Evolutionary conservation across 2,797 vertebrate genomes (phyloP), one percentile per base, ranked within the genome.

Genomic region (Semotilus atromaculatus): DNA sequence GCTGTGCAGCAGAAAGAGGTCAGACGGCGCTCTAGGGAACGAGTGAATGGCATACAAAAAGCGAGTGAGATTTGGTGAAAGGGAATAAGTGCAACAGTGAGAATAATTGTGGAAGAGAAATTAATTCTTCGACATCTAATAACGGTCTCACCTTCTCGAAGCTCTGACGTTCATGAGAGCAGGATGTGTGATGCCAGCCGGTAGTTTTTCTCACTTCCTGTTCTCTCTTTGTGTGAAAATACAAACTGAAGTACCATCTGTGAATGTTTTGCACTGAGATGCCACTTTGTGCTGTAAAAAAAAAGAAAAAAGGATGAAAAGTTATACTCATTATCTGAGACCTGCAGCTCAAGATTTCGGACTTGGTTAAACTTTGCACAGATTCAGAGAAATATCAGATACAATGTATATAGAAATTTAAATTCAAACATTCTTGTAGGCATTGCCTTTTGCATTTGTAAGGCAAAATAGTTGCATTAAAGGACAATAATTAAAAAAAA

Each of bases 121-220:
- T 84, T 0, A 34, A 71, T 36, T 23, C 7, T 71, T 78, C 45
- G 74, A 77, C 72, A 23, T 31, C 16, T 83, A 68, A 67, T 51
- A 68, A 60, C 43, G 31, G 38, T 62, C n/a, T 75, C 43, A 62
- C 73, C 14, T 71, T 64, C 36, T 81, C 13, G 18, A 66, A 76
- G 58, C 36, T 53, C 66, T 82, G 1, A 14, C 16, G 8, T 71
- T 71, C 55, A 9, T n/a, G 48, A 55, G 48, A 58, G 26, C 48
- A 82, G 85, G 85, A 83, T 64, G 85, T 86, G 43, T 64, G 53
- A 86, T 86, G 85, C 80, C 85, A 86, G 64, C 45, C 79, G 13
- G 71, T 81, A 62, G 31, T 68, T 68, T 66, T 73, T 76, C 51
- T 86, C 66, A 72, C 62, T 86, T 86, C 80, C 85, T 83, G 80